These are phyloP conservation scores for Globia sparganii DNA, from an alignment of 2,888 invertebrate species.

Conservation along the genomic window DNA sequence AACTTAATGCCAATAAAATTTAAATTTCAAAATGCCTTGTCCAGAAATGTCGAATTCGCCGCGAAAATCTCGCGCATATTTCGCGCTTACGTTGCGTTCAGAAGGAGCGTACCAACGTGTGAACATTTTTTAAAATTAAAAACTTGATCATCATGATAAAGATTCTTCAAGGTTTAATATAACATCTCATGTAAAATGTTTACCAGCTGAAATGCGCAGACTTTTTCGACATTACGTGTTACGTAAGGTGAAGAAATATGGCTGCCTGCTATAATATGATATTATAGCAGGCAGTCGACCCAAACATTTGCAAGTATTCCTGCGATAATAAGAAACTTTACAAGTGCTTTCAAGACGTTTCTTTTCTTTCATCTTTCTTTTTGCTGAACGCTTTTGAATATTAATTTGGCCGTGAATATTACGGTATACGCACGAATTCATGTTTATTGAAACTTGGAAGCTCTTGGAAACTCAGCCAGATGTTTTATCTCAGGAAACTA, in stretches of 20 bases:
- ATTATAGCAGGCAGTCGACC: slow-evolving; percentile 13
- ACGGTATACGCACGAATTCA: background rate
- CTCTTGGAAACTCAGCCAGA: background rate
- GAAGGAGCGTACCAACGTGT: no score
- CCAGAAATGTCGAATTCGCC: background rate
- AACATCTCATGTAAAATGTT: slow-evolving; percentile 17
- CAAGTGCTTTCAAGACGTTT: slow-evolving; percentile 23
- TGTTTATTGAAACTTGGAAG: background rate
- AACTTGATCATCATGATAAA: background rate
- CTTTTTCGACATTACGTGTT: slow-evolving; percentile 1
- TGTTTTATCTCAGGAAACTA: background rate
- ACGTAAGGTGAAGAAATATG: slow-evolving; percentile 33
- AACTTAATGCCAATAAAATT: no score
- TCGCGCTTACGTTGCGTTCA: no score
- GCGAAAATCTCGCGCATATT: background rate
- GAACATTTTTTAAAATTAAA: slow-evolving; percentile 1
- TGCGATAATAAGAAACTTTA: slow-evolving; percentile 50
- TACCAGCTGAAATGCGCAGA: slow-evolving; percentile 15
- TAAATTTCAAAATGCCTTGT: background rate
- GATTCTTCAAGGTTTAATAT: slow-evolving; percentile 10
- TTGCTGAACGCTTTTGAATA: background rate
- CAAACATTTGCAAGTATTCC: slow-evolving; percentile 25
- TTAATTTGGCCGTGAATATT: background rate
- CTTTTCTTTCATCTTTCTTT: slow-evolving; percentile 22
- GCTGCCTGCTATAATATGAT: no score